A percentile compares a stretch with the other conserved stretches of the same genome.
These are phyloP conservation scores for Channa argus DNA, from an alignment of 2,113 vertebrate species.

Conservation along the genomic window DNA sequence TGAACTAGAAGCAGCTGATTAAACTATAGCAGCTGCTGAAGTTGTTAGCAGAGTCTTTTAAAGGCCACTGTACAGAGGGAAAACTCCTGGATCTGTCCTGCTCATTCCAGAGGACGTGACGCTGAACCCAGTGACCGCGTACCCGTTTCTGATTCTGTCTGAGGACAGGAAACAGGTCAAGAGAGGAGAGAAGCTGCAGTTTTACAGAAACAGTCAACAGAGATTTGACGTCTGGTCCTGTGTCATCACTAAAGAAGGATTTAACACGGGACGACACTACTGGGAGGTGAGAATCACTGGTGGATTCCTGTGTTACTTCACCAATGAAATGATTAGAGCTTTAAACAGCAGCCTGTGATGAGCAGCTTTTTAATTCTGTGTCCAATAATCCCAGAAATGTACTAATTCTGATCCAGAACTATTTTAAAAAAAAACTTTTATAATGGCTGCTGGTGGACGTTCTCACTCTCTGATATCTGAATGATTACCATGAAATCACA, in stretches of 20 bases:
- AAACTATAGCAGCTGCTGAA: background rate
- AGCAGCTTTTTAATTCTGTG: too few species aligned
- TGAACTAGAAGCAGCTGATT: background rate
- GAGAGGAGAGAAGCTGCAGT: constrained; percentile 82
- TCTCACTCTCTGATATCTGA: too few species aligned
- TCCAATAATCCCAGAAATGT: too few species aligned
- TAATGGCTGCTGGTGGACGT: too few species aligned
- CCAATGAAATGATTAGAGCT: too few species aligned
- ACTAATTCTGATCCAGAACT: too few species aligned
- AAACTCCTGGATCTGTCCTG: background rate
- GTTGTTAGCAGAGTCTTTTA: background rate
- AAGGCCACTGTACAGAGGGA: background rate
- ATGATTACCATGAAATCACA: too few species aligned
- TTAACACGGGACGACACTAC: constrained; percentile 79
- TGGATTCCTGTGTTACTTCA: too few species aligned
- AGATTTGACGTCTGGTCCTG: constrained; percentile 85
- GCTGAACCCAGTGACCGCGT: constrained; percentile 83
- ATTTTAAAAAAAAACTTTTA: too few species aligned
- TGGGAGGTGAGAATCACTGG: constrained; percentile 77
- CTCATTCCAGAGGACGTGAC: constrained; percentile 72
- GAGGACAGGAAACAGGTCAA: constrained; percentile 83
- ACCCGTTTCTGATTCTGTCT: constrained; percentile 83
- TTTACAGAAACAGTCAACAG: constrained; percentile 76
- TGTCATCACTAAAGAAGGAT: constrained; percentile 76
- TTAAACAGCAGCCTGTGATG: too few species aligned